phyloP scores from a whole-genome alignment of 2,888 invertebrate genomes.

The Ophion costatus region DNA sequence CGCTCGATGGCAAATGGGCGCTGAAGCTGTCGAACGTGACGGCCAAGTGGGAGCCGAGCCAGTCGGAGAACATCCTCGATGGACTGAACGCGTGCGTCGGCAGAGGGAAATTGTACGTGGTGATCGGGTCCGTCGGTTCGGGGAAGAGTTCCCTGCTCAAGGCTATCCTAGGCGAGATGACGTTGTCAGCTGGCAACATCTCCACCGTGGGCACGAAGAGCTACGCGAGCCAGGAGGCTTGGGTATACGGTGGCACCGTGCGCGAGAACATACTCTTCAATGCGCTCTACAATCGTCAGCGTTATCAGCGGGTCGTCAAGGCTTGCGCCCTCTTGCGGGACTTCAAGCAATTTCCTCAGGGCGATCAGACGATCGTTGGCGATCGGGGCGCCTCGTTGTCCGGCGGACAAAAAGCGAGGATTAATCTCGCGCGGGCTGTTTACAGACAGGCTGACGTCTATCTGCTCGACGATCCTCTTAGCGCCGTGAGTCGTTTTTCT shows the following conservation, averaged over 20 bases:
- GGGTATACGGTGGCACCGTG: slow-evolving; percentile 91
- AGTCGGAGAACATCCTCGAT: slow-evolving; percentile 85
- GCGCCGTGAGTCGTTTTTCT: slow-evolving; percentile 84
- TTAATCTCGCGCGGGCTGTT: slow-evolving; percentile 87
- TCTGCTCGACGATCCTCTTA: slow-evolving; percentile 90
- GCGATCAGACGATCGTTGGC: slow-evolving; percentile 89
- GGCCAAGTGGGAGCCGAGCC: slow-evolving; percentile 85
- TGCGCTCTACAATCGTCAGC: slow-evolving; percentile 86
- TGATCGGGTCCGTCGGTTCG: slow-evolving; percentile 91
- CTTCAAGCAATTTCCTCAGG: slow-evolving; percentile 87
- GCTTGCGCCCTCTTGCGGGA: slow-evolving; percentile 83
- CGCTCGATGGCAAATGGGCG: slow-evolving; percentile 65
- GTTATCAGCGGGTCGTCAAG: slow-evolving; percentile 84
- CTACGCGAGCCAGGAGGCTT: slow-evolving; percentile 94
- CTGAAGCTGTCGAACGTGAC: slow-evolving; percentile 78
- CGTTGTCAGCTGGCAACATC: slow-evolving; percentile 86
- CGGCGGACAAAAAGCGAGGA: slow-evolving; percentile 90
- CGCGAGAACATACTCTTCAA: slow-evolving; percentile 96
- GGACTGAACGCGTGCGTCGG: slow-evolving; percentile 85
- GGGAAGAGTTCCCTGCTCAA: slow-evolving; percentile 90
- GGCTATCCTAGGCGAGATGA: slow-evolving; percentile 90
- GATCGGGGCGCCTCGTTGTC: slow-evolving; percentile 89
- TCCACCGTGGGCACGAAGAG: slow-evolving; percentile 87
- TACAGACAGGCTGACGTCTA: slow-evolving; percentile 88
- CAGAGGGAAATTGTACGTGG: slow-evolving; percentile 87